Evolutionary conservation across 2,797 vertebrate species (phyloP), one percentile per base, ranked within the genome.

Genomic region (Acanthurus tractus): DNA sequence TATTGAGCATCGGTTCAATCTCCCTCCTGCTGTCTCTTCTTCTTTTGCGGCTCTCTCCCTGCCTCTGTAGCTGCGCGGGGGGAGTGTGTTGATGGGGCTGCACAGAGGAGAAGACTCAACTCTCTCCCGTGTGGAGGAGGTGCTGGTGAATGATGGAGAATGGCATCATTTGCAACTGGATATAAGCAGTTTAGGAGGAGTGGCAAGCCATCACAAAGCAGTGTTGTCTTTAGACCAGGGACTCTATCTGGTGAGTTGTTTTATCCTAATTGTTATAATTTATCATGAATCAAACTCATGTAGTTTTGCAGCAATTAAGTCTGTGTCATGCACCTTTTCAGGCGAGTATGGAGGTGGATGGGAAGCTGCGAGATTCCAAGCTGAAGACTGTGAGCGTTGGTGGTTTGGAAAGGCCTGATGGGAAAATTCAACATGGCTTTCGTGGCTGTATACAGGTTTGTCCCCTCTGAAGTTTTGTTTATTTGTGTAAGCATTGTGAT

Each of bases 111-210:
- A 95, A 15, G 90, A 96, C 80, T 95, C 89, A 1, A 93, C 95
- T 45, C 94, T 96, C 0, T 95, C 94, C 50, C 94, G 87, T 3
- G 91, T 99, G 74, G 95, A 97, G 70, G 94, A 96, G 49, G 95
- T 96, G 66, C 93, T 93, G 75, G 96, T 96, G 57, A 96, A 96
- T 13, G 97, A 99, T 0, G 97, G 98, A 0, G 96, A 95, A 79
- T 99, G 98, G 98, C 97, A 99, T 86, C 96, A 98, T 13, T 63
- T 97, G 14, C 94, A 96, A 85, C 86, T 98, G 84, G 96, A 97
- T 20, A 92, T 98, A 29, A 95, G 93, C 70, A 95, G 89, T 14
- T 74, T 90, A 0, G 89, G 87, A 15, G 89, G 88, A 64, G 89
- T 38, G 0, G 14, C 72, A 0, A 72, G 79, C 36, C 79, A 55